Base-by-base conservation (phyloP, 2,113 vertebrate species). In the Glaucidium brasilianum region DNA sequence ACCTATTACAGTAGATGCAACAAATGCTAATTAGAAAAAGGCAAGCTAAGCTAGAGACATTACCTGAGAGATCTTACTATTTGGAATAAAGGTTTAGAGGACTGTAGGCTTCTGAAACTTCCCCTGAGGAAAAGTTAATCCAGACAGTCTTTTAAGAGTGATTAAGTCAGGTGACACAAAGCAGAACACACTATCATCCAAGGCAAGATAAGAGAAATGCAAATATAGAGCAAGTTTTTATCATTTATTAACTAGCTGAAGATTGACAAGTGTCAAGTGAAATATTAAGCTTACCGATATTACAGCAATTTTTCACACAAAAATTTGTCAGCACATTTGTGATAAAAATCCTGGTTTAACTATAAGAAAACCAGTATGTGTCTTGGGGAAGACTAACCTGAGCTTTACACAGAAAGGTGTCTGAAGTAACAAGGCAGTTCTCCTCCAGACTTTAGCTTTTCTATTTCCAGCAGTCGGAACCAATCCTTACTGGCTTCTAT, bases 161-260 rank as follows among this genome's bases (percentile, higher is more conserved):
- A 84, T 81, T 94, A 88, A 85, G 37, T 84, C 68, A 86, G 77
- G 47, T 87, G 56, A 86, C 66, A 94, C 35, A 92, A 87, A 94
- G 52, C 87, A 96, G 93, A 96, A 96, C 17, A 78, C n/a, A 37
- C 52, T 67, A 52, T 84, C 80, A 92, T 75, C 60, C 80, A 89
- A 81, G 23, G 34, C 35, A 91, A 81, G 63, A 17, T 27, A 94
- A 76, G 53, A 92, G 32, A 87, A 90, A 87, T 35, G 58, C 39
- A 86, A 19, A 83, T 72, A 83, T 47, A 64, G 17, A 80, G 23
- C n/a, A 84, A 74, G 50, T 50, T 68, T 50, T 93, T 78, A 63
- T 45, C 17, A n/a, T 63, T 90, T 71, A 88, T 22, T 71, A 82
- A 53, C 39, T 72, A 76, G 17, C 47, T 49, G 73, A 89, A 66